phyloP scores from a whole-genome alignment of 1,140 invertebrate genomes.

The Apis laboriosa region DNA sequence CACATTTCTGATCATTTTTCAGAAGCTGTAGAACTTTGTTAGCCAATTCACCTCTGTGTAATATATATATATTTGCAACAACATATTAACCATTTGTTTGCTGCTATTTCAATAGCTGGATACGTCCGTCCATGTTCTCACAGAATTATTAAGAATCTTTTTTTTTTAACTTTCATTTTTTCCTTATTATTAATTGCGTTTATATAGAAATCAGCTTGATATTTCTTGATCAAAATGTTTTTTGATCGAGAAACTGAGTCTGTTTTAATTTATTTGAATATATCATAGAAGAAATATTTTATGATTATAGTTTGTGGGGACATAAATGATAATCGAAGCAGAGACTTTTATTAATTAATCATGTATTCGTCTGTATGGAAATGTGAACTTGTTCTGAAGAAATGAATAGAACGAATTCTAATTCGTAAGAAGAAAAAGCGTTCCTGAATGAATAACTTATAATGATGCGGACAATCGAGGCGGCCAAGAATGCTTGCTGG shows the following conservation, averaged over 20 bases:
- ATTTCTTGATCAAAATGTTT: not conserved
- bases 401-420: not conserved
- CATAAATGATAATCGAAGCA: not conserved
- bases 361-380: not conserved
- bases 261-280: not conserved
- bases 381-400: not conserved
- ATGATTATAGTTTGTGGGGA: not conserved
- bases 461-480: constrained; percentile 51
- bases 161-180: not conserved
- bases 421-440: constrained; percentile 31
- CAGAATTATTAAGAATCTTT: not conserved
- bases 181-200: not conserved
- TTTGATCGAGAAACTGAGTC: not conserved
- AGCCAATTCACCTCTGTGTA: not conserved
- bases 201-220: not conserved
- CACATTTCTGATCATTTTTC: not conserved
- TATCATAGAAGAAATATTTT: too few species aligned
- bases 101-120: constrained; percentile 24
- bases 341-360: not conserved
- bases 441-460: constrained; percentile 38
- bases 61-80: not conserved
- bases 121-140: constrained; percentile 30
- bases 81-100: not conserved
- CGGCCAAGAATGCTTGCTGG: constrained; percentile 24
- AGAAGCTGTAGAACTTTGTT: too few species aligned